Percentiles rank a stretch among this genome's conserved stretches.
Conservation (phyloP, 2,888 invertebrate species). For the Amorpha juglandis region DNA sequence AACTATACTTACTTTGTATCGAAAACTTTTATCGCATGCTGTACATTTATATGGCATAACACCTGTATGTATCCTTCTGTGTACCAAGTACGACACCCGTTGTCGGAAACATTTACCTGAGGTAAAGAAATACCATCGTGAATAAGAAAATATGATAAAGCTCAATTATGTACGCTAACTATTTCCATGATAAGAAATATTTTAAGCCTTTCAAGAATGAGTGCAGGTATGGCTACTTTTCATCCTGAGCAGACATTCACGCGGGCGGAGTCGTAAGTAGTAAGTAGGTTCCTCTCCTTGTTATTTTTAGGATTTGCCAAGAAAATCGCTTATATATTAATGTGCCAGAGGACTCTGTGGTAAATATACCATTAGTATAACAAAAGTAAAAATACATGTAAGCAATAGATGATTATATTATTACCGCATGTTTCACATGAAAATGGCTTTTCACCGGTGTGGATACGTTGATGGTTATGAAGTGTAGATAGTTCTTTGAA, state of each 20-base stretch:
- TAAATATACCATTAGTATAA: too few species aligned
- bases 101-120: constrained; percentile 94
- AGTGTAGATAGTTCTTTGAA: constrained; percentile 94
- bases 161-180: too few species aligned
- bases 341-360: too few species aligned
- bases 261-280: too few species aligned
- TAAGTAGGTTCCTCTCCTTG: too few species aligned
- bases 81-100: constrained; percentile 93
- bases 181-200: too few species aligned
- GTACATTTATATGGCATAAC: constrained; percentile 94
- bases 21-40: constrained; percentile 90
- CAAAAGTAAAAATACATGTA: not conserved
- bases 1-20: constrained; percentile 87
- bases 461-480: constrained; percentile 93
- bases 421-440: constrained; percentile 94
- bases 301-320: too few species aligned
- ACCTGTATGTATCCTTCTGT: constrained; percentile 92
- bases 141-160: not conserved
- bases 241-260: too few species aligned
- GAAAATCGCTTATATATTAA: too few species aligned
- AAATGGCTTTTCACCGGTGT: constrained; percentile 93
- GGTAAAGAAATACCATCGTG: constrained; percentile 39
- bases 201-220: too few species aligned
- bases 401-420: not conserved
- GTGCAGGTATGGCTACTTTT: too few species aligned